Evolutionary conservation across 2,113 vertebrate genomes (phyloP).

Genomic region (Fulmarus glacialis): DNA sequence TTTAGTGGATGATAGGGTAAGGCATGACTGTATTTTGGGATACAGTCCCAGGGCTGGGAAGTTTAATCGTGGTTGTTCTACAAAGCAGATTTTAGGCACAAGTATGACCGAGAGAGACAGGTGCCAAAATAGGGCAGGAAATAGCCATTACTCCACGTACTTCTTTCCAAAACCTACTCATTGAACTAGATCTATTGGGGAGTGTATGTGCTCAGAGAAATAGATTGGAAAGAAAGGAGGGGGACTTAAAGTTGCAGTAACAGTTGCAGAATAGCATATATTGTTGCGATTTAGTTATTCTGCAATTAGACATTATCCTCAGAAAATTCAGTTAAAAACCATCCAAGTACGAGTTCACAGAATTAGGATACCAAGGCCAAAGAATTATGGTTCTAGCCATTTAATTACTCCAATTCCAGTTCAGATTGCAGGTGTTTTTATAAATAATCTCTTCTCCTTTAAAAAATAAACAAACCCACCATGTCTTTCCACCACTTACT

Average conservation of each 20-base stretch:
- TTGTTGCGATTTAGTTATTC: background rate
- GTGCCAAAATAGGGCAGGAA: background rate
- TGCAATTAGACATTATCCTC: background rate
- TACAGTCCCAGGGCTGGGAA: background rate
- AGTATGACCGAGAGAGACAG: background rate
- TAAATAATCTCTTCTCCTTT: background rate
- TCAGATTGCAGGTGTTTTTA: background rate
- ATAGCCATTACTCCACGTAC: background rate
- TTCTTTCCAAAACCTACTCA: background rate
- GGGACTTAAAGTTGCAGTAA: background rate
- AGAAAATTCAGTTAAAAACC: background rate
- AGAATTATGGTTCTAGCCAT: background rate
- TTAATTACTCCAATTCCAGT: background rate
- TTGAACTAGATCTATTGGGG: background rate
- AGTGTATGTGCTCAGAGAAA: background rate
- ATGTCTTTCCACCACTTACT: background rate
- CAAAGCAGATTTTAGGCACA: background rate
- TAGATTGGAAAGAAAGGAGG: background rate
- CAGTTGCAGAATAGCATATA: background rate
- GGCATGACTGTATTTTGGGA: background rate
- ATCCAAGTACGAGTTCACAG: background rate
- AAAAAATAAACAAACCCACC: background rate
- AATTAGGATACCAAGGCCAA: background rate
- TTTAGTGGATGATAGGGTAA: background rate
- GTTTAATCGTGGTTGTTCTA: background rate